Evolutionary conservation across 2,113 vertebrate species (phyloP).

Genomic region (Crocuta crocuta): DNA sequence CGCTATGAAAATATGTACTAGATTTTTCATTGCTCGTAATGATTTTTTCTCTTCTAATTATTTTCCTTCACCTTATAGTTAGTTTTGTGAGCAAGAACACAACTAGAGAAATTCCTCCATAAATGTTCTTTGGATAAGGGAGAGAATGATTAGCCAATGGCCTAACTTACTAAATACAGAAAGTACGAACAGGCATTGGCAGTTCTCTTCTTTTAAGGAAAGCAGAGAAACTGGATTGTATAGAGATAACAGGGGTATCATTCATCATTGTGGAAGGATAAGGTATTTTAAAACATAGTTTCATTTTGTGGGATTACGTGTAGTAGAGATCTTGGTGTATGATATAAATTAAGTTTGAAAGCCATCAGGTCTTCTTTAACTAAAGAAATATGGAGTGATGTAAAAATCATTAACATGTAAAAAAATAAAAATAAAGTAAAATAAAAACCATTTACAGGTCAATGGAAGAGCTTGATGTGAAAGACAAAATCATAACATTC

Average conservation of each 20-base stretch:
- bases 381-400: not conserved
- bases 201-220: constrained; percentile 6
- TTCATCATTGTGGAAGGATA: not conserved
- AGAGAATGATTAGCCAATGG: constrained; percentile 42
- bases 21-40: not conserved
- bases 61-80: not conserved
- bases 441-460: not conserved
- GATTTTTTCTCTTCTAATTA: constrained; percentile 1
- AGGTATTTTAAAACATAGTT: not conserved
- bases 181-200: not conserved
- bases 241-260: not conserved
- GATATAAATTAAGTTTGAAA: not conserved
- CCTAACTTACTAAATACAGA: constrained; percentile 23
- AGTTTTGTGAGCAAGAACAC: not conserved
- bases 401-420: too few species aligned
- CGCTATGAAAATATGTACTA: not conserved
- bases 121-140: constrained; percentile 16
- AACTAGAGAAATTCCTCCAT: not conserved
- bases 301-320: not conserved
- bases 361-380: not conserved
- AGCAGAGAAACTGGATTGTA: not conserved
- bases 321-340: not conserved
- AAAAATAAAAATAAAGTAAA: too few species aligned
- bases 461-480: not conserved
- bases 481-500: not conserved